These are phyloP conservation scores for Empis livida DNA, from an alignment of 2,888 invertebrate genomes.

Conservation along the genomic window DNA sequence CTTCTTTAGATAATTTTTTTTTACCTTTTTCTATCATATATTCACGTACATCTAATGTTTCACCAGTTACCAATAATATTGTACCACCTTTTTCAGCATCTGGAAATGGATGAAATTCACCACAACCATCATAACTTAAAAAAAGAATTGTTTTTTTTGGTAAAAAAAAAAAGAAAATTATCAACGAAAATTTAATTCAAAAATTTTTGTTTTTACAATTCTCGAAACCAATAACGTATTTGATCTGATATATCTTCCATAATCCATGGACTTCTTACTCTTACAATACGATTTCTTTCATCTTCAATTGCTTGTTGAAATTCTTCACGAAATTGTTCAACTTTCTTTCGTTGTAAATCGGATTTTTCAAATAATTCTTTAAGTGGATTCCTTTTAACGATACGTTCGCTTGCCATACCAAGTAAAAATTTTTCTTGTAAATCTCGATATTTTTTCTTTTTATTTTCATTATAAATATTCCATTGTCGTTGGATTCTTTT, in stretches of 20 bases:
- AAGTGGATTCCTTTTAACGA: slow-evolving; percentile 25
- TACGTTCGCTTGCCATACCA: slow-evolving; percentile 35
- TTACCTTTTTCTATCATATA: slow-evolving; percentile 23
- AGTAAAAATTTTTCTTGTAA: slow-evolving; percentile 24
- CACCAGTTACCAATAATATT: slow-evolving; percentile 35
- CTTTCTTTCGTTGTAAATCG: slow-evolving; percentile 4
- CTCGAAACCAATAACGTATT: slow-evolving; percentile 56
- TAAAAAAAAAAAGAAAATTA: no score
- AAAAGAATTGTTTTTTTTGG: background rate
- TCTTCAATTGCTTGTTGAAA: slow-evolving; percentile 32
- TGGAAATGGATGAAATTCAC: slow-evolving; percentile 38
- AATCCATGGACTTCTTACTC: slow-evolving; percentile 40
- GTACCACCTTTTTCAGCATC: slow-evolving; percentile 39
- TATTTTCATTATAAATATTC: slow-evolving; percentile 27
- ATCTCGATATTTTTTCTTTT: slow-evolving; percentile 20
- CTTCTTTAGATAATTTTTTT: slow-evolving; percentile 22
- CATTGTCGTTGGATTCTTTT: slow-evolving; percentile 29
- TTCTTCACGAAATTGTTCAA: slow-evolving; percentile 22
- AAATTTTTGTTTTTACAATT: slow-evolving; percentile 39
- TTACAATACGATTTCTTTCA: slow-evolving; percentile 38
- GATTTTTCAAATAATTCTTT: slow-evolving; percentile 17
- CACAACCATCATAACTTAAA: slow-evolving; percentile 23
- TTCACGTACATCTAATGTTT: slow-evolving; percentile 34
- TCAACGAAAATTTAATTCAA: no score
- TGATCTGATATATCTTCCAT: slow-evolving; percentile 63